Percentiles rank a stretch among this genome's conserved stretches.
Conservation (phyloP, 2,888 invertebrate species). For the Chymomyza amoena region DNA sequence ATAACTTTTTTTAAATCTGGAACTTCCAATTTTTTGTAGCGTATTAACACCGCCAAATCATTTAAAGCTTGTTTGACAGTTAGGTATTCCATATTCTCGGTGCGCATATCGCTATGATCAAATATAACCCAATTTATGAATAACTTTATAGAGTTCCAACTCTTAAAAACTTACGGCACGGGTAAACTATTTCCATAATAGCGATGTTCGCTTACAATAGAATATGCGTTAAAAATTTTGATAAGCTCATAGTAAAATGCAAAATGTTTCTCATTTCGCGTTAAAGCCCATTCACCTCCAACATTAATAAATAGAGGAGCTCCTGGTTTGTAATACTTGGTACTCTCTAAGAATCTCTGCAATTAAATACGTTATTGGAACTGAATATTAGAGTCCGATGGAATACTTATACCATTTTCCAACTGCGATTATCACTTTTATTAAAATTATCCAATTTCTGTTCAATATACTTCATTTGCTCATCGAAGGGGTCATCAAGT, state of each 20-base stretch:
- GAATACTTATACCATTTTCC: slow-evolving; percentile 76
- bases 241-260: slow-evolving; percentile 79
- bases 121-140: not conserved
- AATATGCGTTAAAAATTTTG: slow-evolving; percentile 80
- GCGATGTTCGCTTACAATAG: slow-evolving; percentile 87
- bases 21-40: slow-evolving; percentile 73
- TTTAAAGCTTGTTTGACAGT: slow-evolving; percentile 83
- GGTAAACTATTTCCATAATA: slow-evolving; percentile 87
- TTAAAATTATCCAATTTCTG: slow-evolving; percentile 82
- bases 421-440: slow-evolving; percentile 79
- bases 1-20: slow-evolving; percentile 67
- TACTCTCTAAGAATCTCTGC: slow-evolving; percentile 79
- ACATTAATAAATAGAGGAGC: slow-evolving; percentile 82
- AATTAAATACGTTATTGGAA: not conserved
- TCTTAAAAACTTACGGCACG: slow-evolving; percentile 64
- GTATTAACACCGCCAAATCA: slow-evolving; percentile 82
- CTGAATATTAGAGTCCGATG: not conserved
- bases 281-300: slow-evolving; percentile 80
- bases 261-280: not conserved
- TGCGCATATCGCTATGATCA: slow-evolving; percentile 79
- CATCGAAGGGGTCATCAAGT: not conserved
- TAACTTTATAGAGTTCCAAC: not conserved
- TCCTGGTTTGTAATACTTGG: slow-evolving; percentile 75
- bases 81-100: slow-evolving; percentile 81
- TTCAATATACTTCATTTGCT: slow-evolving; percentile 64